These are phyloP conservation scores for Dugesia japonica DNA, from an alignment of 2,888 invertebrate genomes.

Conservation along the genomic window DNA sequence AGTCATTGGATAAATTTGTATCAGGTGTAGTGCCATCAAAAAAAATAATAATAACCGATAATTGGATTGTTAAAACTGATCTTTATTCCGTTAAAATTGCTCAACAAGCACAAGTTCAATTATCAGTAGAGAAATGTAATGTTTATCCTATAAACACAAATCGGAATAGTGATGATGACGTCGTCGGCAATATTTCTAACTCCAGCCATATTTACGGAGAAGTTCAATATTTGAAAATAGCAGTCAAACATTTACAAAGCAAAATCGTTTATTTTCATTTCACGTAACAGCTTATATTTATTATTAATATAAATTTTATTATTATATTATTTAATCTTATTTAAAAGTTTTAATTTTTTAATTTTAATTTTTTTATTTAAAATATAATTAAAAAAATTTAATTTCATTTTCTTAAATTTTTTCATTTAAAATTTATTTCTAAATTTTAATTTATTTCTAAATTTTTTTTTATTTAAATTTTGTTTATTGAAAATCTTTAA, in stretches of 20 bases:
- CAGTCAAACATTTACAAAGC: neutral
- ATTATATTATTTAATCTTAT: no score
- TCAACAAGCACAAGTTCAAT: constrained; percentile 61
- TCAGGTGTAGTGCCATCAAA: constrained; percentile 37
- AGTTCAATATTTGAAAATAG: neutral
- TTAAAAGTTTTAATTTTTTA: no score
- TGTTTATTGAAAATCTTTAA: no score
- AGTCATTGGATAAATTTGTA: constrained; percentile 51
- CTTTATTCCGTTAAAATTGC: constrained; percentile 61
- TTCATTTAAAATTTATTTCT: no score
- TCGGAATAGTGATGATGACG: neutral
- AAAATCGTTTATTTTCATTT: neutral
- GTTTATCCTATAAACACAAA: constrained; percentile 48
- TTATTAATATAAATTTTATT: no score
- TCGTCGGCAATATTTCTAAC: neutral
- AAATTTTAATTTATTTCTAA: no score
- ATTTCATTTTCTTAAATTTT: no score
- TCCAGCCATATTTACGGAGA: constrained; percentile 10
- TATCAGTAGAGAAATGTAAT: constrained; percentile 59
- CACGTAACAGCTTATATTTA: no score
- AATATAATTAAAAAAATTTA: no score
- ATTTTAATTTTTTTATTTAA: no score
- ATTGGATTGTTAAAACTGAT: constrained; percentile 65
- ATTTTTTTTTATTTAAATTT: no score
- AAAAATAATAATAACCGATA: constrained; percentile 55